Evolutionary conservation across 2,113 vertebrate species (phyloP), one percentile per base, ranked within the genome.

Genomic region (Anoura caudifer): DNA sequence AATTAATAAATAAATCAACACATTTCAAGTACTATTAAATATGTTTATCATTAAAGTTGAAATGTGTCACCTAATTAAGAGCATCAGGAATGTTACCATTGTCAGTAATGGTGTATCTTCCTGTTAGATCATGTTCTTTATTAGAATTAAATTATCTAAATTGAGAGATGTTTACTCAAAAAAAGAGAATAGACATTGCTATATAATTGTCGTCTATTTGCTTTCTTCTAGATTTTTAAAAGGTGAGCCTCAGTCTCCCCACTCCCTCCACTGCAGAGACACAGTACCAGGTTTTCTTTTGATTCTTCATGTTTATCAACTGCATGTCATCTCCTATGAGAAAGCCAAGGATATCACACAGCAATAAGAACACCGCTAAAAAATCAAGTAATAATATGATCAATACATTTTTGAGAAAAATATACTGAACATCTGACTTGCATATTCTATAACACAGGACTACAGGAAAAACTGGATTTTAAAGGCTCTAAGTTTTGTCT

Each of bases 1-100:
- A 81, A 90, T 65, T 72, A 90, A 85, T 47, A 80, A 88, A 63
- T 79, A n/a, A 96, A 52, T 47, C 28, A 89, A 89, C 19, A 54
- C 2, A 59, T 65, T 77, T 88, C 11, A 76, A 54, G 19, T 87
- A 70, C 38, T 85, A 63, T 31, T 47, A 19, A 95, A 90, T 54
- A 95, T 72, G 13, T 89, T 70, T 84, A 69, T 72, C 15, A 61
- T 50, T 86, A 75, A 86, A 69, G 36, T 10, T 82, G 26, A 94
- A 97, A 38, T 73, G 7, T 45, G 26, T 19, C 54, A 91, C 20
- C 73, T 93, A 36, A 24, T 69, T 79, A 65, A 69, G 50, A 50
- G 20, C 5, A 61, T 22, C 13, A 91, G 88, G 59, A 77, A 77
- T 65, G 16, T 79, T 65, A 63, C 2, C 73, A 52, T 26, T 45